Evolutionary conservation across 2,888 invertebrate species (phyloP), one percentile per base, ranked within the genome.

Genomic region (Mylabris sibirica): DNA sequence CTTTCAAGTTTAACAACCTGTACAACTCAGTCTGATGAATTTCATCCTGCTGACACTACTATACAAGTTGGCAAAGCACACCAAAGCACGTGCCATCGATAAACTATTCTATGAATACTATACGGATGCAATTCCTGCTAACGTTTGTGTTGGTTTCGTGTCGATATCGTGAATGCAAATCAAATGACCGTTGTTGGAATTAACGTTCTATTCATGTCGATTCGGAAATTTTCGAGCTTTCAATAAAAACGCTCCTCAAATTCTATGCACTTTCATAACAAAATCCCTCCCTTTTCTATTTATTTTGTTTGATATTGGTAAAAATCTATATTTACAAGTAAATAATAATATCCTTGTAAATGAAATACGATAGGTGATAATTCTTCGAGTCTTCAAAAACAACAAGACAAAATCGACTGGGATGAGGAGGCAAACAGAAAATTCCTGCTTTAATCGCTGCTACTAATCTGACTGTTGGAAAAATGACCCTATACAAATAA

Each of bases 401-500:
- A n/a, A 49, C 20, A 20, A 49, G 9, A 9, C 20, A 9, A 12
- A 53, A 53, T 11, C 22, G 11, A 24, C 20, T 17, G 9, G 20
- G 1, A 49, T 41, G 49, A 17, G 59, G 70, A 69, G 65, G 60
- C 72, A 64, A 73, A 17, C 1, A 49, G 24, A 12, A 12, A 53
- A 53, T 53, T 53, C 22, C 74, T 70, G 53, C 73, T 76, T 79
- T 78, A 79, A 79, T 78, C 77, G 71, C 74, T 64, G 72, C 75
- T 76, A 82, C 80, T 81, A 81, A 82, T 82, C 80, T 80, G 77
- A 66, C 66, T 60, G 72, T 57, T 74, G 79, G 80, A 82, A 79
- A 82, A 81, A 81, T 80, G 69, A 77, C 77, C 74, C 77, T 74
- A 78, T 78, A 82, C 80, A 82, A 81, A 81, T 81, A 80, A 76